phyloP scores from a whole-genome alignment of 2,113 vertebrate genomes.

The Pteronura brasiliensis region DNA sequence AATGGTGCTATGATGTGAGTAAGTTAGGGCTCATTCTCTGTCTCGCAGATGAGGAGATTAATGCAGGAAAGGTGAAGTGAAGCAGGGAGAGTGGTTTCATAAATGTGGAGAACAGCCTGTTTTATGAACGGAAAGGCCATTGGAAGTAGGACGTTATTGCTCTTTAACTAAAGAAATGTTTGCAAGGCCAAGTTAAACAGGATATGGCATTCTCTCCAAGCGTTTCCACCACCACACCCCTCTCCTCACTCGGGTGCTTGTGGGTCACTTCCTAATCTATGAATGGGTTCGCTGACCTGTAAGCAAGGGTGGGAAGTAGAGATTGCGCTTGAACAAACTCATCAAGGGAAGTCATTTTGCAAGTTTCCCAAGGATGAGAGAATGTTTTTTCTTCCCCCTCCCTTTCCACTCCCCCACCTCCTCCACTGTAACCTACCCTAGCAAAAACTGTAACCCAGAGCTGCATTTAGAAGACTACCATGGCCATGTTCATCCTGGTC shows the following conservation, averaged over 20 bases:
- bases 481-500: neutral
- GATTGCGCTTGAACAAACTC: slow-evolving; percentile 15
- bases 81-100: neutral
- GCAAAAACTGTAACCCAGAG: neutral
- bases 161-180: slow-evolving; percentile 10
- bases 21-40: neutral
- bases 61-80: neutral
- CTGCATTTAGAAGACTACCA: neutral
- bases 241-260: neutral
- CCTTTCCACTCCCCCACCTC: neutral
- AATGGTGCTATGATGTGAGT: neutral
- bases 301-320: neutral
- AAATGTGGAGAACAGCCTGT: neutral
- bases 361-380: slow-evolving; percentile 41
- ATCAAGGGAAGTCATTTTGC: neutral
- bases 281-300: slow-evolving; percentile 58
- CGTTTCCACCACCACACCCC: neutral
- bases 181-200: slow-evolving; percentile 74
- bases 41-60: neutral
- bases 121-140: neutral
- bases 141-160: neutral
- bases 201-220: slow-evolving; percentile 35
- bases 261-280: slow-evolving; percentile 57
- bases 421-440: neutral
- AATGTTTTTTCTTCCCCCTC: neutral